Evolutionary conservation across 2,888 invertebrate species (phyloP), one percentile per base, ranked within the genome.

Genomic region (Diadegma fenestrale): DNA sequence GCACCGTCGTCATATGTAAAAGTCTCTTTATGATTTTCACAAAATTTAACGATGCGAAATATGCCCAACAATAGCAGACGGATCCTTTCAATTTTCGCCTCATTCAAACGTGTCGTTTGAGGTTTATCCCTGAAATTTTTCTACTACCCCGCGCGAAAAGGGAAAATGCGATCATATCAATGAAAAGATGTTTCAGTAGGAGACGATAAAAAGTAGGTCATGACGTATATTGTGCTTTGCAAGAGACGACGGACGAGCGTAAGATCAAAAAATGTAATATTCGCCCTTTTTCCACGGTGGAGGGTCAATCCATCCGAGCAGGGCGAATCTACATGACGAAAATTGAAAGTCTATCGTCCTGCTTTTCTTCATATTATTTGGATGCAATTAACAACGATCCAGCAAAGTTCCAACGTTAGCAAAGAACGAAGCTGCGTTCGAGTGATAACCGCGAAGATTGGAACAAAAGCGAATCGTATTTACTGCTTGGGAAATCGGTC

Each of bases 221-320:
- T 26, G 78, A 86, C 78, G 75, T 84, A 69, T 83, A 79, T 68
- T 58, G 26, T 78, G 81, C 71, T 81, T 81, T 45, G 37, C 54
- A 54, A 58, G 58, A 76, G 30, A 45, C 71, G n/a, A 22, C 68
- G 14, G 51, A 68, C 43, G 30, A n/a, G n/a, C n/a, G n/a, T n/a
- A n/a, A n/a, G n/a, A n/a, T n/a, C n/a, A n/a, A n/a, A n/a, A n/a
- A n/a, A n/a, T n/a, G n/a, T n/a, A n/a, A n/a, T n/a, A n/a, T n/a
- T n/a, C n/a, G n/a, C n/a, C n/a, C n/a, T n/a, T n/a, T n/a, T n/a
- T n/a, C n/a, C n/a, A n/a, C n/a, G n/a, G n/a, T n/a, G n/a, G n/a
- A n/a, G n/a, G n/a, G n/a, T n/a, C n/a, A n/a, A n/a, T n/a, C n/a
- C n/a, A 22, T 7, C 14, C 12, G n/a, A 61, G 19, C 10, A 14